phyloP scores from a whole-genome alignment of 2,113 vertebrate genomes.

The Nibea coibor region DNA sequence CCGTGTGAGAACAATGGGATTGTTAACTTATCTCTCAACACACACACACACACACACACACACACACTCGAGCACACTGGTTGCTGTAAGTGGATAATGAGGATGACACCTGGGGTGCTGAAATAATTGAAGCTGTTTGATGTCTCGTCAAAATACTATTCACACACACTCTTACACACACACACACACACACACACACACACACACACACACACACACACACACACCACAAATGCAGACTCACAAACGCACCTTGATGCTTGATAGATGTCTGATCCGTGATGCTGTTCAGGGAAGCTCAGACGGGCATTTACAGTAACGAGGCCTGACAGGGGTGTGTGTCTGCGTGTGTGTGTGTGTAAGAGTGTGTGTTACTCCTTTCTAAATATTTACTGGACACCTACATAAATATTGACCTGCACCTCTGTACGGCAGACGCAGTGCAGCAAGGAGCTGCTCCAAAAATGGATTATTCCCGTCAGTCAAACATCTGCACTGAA shows the following conservation, averaged over 20 bases:
- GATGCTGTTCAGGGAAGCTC: background rate
- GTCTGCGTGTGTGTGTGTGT: background rate
- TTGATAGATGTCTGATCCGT: background rate
- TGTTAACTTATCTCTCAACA: conserved; percentile 20
- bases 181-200: background rate
- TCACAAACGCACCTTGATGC: background rate
- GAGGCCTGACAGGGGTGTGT: conserved; percentile 2
- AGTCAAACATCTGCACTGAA: too few species aligned
- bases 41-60: conserved; percentile 18
- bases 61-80: background rate
- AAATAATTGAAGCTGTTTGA: conserved; percentile 74
- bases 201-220: background rate
- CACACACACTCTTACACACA: conserved; percentile 1
- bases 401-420: too few species aligned
- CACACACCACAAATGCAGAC: background rate
- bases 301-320: background rate
- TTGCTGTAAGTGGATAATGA: conserved; percentile 57
- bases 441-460: too few species aligned
- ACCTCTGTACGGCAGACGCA: too few species aligned
- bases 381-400: too few species aligned
- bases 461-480: too few species aligned
- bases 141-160: conserved; percentile 52
- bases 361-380: background rate
- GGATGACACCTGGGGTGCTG: conserved; percentile 55
- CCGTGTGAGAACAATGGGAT: too few species aligned